Base-by-base conservation (phyloP, 2,113 vertebrate genomes). In the Lampris megalopsis region DNA sequence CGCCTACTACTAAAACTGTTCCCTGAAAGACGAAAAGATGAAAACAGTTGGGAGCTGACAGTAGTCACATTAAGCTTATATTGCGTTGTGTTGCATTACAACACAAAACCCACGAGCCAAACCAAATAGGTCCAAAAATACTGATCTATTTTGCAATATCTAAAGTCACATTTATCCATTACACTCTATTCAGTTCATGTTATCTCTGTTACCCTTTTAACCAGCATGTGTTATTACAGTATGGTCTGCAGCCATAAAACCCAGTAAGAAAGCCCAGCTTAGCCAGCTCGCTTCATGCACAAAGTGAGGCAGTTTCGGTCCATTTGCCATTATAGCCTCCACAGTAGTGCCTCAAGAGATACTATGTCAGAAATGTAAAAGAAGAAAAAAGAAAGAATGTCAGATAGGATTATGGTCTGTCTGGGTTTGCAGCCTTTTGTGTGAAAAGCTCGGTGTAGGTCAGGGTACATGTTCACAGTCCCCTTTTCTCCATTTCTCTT, bases 301-400 rank as follows among this genome's bases (percentile, higher is more conserved):
- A 69, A 47, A 77, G 65, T 6, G 38, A 48, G 56, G 36, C 53
- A 45, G 68, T 65, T 85, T 75, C 73, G 79, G 68, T 82, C 71
- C 77, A 74, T 69, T 81, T 60, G 61, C 81, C 65, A 10, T 71
- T 79, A n/a, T 59, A 68, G 36, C 42, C 70, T 68, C 48, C 47
- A 5, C 60, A 73, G 73, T 45, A 62, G 56, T 4, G 11, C 71
- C 74, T 72, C 58, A 68, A 82, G 85, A 86, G 76, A 77, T 69
- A 65, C 35, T n/a, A 80, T 87, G 86, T 82, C 82, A 84, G 71
- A 84, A 85, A 88, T 76, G 88, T 89, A 82, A 83, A 68, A 61
- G 47, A 24, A 24, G n/a, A 24, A 24, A 24, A 24, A 24, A 24
- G 24, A 24, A 24, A 24, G 0, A 24, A 85, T 76, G 82, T 91